Percentiles rank a stretch among this genome's conserved stretches.
These are phyloP conservation scores for Anoplolepis gracilipes DNA, from an alignment of 1,140 invertebrate species.

Conservation along the genomic window DNA sequence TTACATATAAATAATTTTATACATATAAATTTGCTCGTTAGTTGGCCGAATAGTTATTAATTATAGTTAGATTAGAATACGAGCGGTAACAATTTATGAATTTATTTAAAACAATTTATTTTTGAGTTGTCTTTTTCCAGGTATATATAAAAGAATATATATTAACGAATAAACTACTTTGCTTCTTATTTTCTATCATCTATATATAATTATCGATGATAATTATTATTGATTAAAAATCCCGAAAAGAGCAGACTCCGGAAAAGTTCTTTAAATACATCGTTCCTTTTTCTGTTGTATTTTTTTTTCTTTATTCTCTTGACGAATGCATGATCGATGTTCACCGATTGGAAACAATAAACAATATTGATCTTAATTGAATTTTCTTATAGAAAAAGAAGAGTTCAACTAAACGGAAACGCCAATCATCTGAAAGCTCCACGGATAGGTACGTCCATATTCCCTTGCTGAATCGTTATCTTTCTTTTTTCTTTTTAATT, in stretches of 20 bases:
- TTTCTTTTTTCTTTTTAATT: neutral
- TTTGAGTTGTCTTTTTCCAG: conserved; percentile 32
- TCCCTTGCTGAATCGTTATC: neutral
- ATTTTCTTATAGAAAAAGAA: conserved; percentile 84
- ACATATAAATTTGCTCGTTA: too few species aligned
- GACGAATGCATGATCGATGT: conserved; percentile 82
- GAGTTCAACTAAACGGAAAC: conserved; percentile 51
- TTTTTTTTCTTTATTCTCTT: conserved; percentile 65
- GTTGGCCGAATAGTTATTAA: too few species aligned
- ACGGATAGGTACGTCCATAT: conserved; percentile 77
- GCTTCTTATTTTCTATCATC: neutral
- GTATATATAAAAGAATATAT: neutral
- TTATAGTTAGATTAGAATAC: too few species aligned
- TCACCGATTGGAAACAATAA: conserved; percentile 61
- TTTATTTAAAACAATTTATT: neutral
- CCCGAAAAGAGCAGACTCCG: conserved; percentile 74
- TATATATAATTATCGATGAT: neutral
- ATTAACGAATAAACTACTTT: neutral
- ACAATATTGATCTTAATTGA: conserved; percentile 61
- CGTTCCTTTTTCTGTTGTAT: conserved; percentile 47
- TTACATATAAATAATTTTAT: too few species aligned
- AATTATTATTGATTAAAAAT: conserved; percentile 25
- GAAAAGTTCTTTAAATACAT: conserved; percentile 62
- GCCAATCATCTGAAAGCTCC: conserved; percentile 76
- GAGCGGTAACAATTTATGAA: too few species aligned